A percentile compares a stretch with the other conserved stretches of the same genome.
Evolutionary conservation across 2,888 invertebrate species (phyloP).

Genomic region (Synanthedon myopaeformis): DNA sequence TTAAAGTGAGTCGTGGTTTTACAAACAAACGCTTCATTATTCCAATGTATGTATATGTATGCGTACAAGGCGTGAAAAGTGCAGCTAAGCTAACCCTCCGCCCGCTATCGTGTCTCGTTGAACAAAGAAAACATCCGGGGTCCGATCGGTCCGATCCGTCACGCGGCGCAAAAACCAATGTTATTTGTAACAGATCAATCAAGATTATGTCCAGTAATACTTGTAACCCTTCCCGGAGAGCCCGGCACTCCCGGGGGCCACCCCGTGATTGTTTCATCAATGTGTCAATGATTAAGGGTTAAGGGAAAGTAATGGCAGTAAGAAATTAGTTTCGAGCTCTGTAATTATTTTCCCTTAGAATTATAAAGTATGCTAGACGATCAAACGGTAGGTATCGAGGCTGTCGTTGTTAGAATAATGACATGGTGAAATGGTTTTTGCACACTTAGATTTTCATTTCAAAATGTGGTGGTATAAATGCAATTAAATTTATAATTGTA

Average conservation of each 20-base stretch:
- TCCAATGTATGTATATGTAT: not conserved
- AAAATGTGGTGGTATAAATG: no score
- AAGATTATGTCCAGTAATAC: constrained; percentile 61
- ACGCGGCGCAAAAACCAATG: constrained; percentile 33
- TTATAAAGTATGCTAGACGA: constrained; percentile 6
- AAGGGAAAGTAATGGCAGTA: constrained; percentile 23
- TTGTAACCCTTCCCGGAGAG: constrained; percentile 38
- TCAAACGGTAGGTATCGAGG: not conserved
- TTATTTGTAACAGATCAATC: constrained; percentile 66
- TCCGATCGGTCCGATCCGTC: constrained; percentile 26
- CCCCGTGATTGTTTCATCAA: constrained; percentile 52
- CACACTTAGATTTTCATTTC: not conserved
- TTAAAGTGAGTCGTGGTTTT: no score
- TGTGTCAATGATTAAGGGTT: constrained; percentile 55
- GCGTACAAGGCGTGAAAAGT: constrained; percentile 18
- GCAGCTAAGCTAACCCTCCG: constrained; percentile 30
- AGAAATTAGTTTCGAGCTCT: constrained; percentile 22
- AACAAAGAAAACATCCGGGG: constrained; percentile 25
- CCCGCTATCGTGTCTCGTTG: constrained; percentile 6
- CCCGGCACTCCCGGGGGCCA: constrained; percentile 16
- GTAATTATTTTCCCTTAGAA: constrained; percentile 10
- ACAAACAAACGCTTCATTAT: no score
- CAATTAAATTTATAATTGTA: not conserved
- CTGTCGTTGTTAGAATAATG: not conserved
- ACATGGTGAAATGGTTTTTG: constrained; percentile 1